These are phyloP conservation scores for Lepidothrix coronata DNA, from an alignment of 2,113 vertebrate species.

Conservation along the genomic window DNA sequence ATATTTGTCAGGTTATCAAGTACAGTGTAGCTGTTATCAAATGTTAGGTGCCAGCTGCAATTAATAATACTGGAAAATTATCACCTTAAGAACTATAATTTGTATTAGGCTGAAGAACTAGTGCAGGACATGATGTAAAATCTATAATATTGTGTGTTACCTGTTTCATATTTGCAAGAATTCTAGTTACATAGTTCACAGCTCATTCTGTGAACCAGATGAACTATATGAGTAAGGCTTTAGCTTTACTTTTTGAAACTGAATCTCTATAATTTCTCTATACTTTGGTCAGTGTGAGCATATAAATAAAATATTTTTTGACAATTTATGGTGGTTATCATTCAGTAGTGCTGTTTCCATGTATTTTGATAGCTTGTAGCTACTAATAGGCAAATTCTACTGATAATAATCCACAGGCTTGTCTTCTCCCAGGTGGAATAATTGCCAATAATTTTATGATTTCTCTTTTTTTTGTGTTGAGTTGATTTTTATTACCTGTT, in stretches of 20 bases:
- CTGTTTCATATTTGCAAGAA: neutral
- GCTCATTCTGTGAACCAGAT: neutral
- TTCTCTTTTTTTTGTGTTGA: neutral
- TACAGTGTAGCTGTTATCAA: neutral
- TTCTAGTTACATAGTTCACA: neutral
- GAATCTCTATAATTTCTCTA: neutral
- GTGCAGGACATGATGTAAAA: neutral
- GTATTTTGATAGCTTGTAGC: neutral
- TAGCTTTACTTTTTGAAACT: neutral
- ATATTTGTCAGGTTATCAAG: neutral
- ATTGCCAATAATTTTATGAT: neutral
- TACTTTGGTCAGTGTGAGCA: neutral
- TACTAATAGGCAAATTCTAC: neutral
- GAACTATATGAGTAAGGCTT: neutral
- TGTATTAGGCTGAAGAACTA: neutral
- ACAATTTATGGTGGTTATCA: neutral
- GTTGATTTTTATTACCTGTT: neutral
- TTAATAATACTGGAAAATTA: neutral
- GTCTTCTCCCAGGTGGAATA: neutral
- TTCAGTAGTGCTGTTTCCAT: neutral
- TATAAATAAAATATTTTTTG: neutral
- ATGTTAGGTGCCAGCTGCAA: neutral
- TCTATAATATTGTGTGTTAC: neutral
- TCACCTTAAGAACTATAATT: neutral
- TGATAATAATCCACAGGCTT: neutral